Percentiles rank a stretch among this genome's conserved stretches.
These are phyloP conservation scores for Drosophila ercepeae DNA, from an alignment of 1,140 invertebrate species.

Conservation along the genomic window DNA sequence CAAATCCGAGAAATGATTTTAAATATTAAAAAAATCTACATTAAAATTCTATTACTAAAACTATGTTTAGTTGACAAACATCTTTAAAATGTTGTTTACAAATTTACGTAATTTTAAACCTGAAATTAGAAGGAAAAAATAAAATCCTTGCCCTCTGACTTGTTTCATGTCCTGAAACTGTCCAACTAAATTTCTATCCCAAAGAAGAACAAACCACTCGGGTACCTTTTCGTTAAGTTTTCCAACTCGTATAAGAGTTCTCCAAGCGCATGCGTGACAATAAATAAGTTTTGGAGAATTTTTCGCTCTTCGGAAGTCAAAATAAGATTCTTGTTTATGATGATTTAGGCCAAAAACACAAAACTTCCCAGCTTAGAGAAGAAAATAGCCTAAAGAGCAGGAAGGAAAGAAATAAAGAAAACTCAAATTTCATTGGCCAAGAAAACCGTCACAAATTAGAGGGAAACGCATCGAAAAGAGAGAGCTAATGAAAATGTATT, in stretches of 20 bases:
- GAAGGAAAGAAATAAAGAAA: constrained; percentile 30
- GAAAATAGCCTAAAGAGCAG: constrained; percentile 14
- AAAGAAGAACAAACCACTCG: constrained; percentile 2
- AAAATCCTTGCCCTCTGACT: background rate
- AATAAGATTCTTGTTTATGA: constrained; percentile 35
- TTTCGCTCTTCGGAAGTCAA: background rate
- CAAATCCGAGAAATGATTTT: background rate
- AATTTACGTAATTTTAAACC: background rate
- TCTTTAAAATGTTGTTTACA: no score
- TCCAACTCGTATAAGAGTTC: constrained; percentile 25
- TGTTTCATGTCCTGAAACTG: constrained; percentile 22
- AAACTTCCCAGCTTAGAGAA: constrained; percentile 12
- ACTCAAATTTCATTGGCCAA: constrained; percentile 65
- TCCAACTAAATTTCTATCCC: constrained; percentile 21
- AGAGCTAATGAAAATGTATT: constrained; percentile 5
- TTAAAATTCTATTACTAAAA: no score
- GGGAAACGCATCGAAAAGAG: constrained; percentile 9
- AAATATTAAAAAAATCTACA: background rate
- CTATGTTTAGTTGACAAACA: no score
- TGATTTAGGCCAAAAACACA: constrained; percentile 36
- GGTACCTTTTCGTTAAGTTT: constrained; percentile 26
- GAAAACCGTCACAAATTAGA: constrained; percentile 54
- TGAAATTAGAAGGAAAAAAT: background rate
- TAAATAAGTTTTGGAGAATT: constrained; percentile 22
- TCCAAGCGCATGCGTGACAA: constrained; percentile 10